These are phyloP conservation scores for Agonopterix alstromeriana DNA, from an alignment of 2,888 invertebrate genomes.

Conservation along the genomic window DNA sequence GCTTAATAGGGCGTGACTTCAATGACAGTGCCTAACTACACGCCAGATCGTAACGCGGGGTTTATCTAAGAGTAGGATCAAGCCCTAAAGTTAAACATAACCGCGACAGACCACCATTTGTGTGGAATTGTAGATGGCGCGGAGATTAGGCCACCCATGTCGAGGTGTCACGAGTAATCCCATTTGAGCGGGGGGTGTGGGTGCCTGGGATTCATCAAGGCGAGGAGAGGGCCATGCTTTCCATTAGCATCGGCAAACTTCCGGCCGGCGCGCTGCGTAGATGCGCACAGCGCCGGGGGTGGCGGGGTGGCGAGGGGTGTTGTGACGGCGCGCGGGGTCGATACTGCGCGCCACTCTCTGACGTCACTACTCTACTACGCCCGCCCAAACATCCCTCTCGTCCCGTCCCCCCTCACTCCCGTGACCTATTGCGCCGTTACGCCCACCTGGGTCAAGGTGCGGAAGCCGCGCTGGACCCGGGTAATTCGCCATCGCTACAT, in stretches of 20 bases:
- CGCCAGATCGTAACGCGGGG: background rate
- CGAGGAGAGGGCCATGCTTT: constrained; percentile 35
- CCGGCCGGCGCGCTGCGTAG: constrained; percentile 63
- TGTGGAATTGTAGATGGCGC: constrained; percentile 7
- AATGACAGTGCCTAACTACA: background rate
- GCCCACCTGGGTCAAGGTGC: constrained; percentile 74
- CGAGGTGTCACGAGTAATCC: constrained; percentile 16
- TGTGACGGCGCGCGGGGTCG: constrained; percentile 66
- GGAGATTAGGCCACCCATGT: constrained; percentile 7
- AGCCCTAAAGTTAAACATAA: constrained; percentile 2
- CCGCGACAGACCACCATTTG: background rate
- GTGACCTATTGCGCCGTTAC: constrained; percentile 67
- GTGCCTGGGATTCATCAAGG: constrained; percentile 35
- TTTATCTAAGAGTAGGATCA: background rate
- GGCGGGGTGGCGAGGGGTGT: constrained; percentile 43
- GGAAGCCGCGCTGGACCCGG: constrained; percentile 41
- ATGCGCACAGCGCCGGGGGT: constrained; percentile 33
- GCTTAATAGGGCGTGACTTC: background rate
- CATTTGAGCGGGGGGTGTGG: constrained; percentile 13
- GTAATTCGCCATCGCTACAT: constrained; percentile 26
- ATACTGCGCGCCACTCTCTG: constrained; percentile 53
- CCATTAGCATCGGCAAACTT: constrained; percentile 52
- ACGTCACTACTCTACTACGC: constrained; percentile 76
- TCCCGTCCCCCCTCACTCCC: constrained; percentile 38
- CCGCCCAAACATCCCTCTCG: constrained; percentile 65